A percentile compares a stretch with the other conserved stretches of the same genome.
phyloP scores from a whole-genome alignment of 53 echinoderm and acorn worm species.

The Antedon mediterranea region DNA sequence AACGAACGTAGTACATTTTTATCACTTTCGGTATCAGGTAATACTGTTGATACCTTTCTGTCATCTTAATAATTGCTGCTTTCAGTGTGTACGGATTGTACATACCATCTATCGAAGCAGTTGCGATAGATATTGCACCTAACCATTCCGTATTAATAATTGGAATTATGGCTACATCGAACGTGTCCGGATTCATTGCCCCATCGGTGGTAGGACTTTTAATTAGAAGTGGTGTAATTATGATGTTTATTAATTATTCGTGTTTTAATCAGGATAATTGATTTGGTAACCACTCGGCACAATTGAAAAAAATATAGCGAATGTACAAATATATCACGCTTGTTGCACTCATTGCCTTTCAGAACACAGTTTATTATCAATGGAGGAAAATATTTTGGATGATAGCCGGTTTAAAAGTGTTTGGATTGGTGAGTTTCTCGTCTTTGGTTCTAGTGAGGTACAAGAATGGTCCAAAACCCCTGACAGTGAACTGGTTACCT shows the following conservation, averaged over 20 bases:
- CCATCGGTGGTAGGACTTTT: slow-evolving; percentile 4
- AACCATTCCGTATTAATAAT: slow-evolving; percentile 7
- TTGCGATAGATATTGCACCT: slow-evolving; percentile 15
- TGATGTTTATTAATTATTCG: too few relatives aligned
- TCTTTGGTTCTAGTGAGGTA: too few relatives aligned
- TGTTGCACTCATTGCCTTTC: too few relatives aligned
- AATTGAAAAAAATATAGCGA: too few relatives aligned
- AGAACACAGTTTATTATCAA: background rate
- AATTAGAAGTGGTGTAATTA: background rate
- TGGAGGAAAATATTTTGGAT: slow-evolving; percentile 18
- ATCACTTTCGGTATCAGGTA: too few relatives aligned
- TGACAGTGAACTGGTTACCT: too few relatives aligned
- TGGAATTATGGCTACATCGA: slow-evolving; percentile 4
- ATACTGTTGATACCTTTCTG: background rate
- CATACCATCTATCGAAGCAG: background rate
- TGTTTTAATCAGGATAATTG: too few relatives aligned
- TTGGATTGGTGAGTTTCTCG: too few relatives aligned
- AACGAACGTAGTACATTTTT: too few relatives aligned
- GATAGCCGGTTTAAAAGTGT: slow-evolving; percentile 1
- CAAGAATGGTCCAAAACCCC: too few relatives aligned
- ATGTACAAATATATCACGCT: too few relatives aligned
- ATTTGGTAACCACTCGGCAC: too few relatives aligned
- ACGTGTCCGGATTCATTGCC: slow-evolving; percentile 9
- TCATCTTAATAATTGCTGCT: slow-evolving; percentile 2
- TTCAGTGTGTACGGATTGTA: slow-evolving; percentile 4